Evolutionary conservation across 2,888 invertebrate species (phyloP), one percentile per base, ranked within the genome.

Genomic region (Campaea margaritaria): DNA sequence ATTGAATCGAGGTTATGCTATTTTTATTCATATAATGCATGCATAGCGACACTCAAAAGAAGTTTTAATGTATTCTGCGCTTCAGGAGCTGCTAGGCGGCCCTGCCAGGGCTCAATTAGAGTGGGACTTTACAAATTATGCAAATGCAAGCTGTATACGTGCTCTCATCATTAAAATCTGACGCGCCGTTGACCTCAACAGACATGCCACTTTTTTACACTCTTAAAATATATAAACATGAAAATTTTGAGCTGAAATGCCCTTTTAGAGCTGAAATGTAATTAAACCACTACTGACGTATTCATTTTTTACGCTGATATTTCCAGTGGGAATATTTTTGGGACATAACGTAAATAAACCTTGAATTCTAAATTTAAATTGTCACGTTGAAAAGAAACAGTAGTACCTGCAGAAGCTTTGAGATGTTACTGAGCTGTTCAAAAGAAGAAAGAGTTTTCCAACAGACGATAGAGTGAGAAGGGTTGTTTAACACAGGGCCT

Each of bases 111-210:
- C 63, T 64, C 67, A 81, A 79, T 84, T 75, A 81, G 70, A 69
- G 70, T 73, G 68, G 66, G 68, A 69, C 73, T 77, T 75, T 72
- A 74, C 68, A 77, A 82, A 85, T 82, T 83, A 83, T 83, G 81
- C 68, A 83, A 85, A 85, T 80, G 72, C 66, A 71, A 61, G 64
- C 49, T 60, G 63, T 38, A 38, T 38, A 78, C 71, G 69, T 74
- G 73, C 58, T 72, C 67, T 67, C 73, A 64, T 81, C 81, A 82
- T 86, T 85, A 85, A 85, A 83, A 79, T 73, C 69, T 72, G 75
- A 75, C 81, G 78, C 78, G 58, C 60, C 57, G 78, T 75, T 75
- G 78, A 75, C 67, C 75, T 64, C 63, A 21, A 53, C 58, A 64
- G 63, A 66, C 64, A 61, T 57, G 62, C 58, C 67, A 67, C 21